Conservation (phyloP, 2,113 vertebrate genomes). For the Ploceus nigricollis region DNA sequence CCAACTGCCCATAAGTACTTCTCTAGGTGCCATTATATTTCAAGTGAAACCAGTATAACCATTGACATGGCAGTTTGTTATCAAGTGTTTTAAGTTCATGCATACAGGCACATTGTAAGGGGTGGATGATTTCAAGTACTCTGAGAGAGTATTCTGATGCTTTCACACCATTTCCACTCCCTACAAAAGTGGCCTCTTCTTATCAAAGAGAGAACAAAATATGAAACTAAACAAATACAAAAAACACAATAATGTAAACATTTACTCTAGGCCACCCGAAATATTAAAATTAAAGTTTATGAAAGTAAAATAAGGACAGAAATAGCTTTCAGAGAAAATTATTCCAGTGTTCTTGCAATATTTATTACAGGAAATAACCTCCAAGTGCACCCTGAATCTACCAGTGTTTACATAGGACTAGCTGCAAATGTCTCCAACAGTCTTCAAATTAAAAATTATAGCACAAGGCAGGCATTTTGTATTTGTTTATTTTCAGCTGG, state of each 20-base stretch:
- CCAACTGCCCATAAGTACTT: neutral
- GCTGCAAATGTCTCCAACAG: constrained; percentile 11
- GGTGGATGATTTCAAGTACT: neutral
- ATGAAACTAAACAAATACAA: constrained; percentile 31
- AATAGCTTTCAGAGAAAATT: constrained; percentile 44
- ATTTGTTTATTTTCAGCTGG: constrained; percentile 41
- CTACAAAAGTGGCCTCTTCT: neutral
- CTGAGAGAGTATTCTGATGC: neutral
- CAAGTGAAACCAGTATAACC: neutral
- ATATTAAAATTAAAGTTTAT: neutral
- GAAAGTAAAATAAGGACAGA: constrained; percentile 35
- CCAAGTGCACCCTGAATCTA: constrained; percentile 2
- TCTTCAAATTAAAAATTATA: constrained; percentile 17
- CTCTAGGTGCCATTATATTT: neutral
- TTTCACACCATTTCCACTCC: neutral
- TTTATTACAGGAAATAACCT: constrained; percentile 67
- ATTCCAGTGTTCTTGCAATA: constrained; percentile 6
- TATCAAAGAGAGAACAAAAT: neutral
- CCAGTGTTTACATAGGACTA: constrained; percentile 19
- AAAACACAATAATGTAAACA: constrained; percentile 19
- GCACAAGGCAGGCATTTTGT: constrained; percentile 5
- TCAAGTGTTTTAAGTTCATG: neutral
- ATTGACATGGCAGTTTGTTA: neutral
- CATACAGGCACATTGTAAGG: neutral
- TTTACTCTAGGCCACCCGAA: constrained; percentile 9